These are phyloP conservation scores for Rosalia funebris DNA, from an alignment of 2,888 invertebrate species.

Conservation along the genomic window DNA sequence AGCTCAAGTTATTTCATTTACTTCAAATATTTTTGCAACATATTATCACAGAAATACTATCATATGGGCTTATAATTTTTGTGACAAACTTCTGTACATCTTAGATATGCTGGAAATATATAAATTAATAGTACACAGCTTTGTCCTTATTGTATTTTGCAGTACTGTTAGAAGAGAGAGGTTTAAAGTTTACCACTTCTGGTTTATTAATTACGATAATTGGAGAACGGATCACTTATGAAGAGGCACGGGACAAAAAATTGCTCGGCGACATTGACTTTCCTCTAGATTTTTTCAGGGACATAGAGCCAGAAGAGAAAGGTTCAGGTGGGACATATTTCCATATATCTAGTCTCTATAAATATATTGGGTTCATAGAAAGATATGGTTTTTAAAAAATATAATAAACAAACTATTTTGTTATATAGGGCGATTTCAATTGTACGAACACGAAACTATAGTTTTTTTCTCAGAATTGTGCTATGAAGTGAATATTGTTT, in stretches of 20 bases:
- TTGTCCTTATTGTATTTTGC: no score
- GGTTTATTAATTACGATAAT: slow-evolving; percentile 53
- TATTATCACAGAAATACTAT: slow-evolving; percentile 27
- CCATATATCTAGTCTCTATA: no score
- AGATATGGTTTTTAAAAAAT: no score
- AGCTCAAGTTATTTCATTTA: slow-evolving; percentile 24
- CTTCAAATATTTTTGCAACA: slow-evolving; percentile 30
- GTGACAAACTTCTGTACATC: not conserved
- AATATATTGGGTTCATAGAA: no score
- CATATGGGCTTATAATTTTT: slow-evolving; percentile 11
- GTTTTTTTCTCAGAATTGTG: no score
- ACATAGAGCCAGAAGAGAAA: not conserved
- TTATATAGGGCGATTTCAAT: no score
- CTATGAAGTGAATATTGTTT: no score
- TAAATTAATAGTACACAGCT: not conserved
- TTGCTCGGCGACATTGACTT: slow-evolving; percentile 53
- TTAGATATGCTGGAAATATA: slow-evolving; percentile 13
- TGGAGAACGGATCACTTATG: slow-evolving; percentile 53
- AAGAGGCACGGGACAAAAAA: slow-evolving; percentile 54
- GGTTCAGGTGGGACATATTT: not conserved
- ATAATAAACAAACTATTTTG: no score
- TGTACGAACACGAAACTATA: no score
- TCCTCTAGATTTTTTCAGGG: slow-evolving; percentile 20
- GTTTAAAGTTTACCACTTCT: slow-evolving; percentile 54
- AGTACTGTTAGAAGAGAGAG: slow-evolving; percentile 49